phyloP scores from a whole-genome alignment of 2,113 vertebrate genomes.

The Planiliza haematocheilus region DNA sequence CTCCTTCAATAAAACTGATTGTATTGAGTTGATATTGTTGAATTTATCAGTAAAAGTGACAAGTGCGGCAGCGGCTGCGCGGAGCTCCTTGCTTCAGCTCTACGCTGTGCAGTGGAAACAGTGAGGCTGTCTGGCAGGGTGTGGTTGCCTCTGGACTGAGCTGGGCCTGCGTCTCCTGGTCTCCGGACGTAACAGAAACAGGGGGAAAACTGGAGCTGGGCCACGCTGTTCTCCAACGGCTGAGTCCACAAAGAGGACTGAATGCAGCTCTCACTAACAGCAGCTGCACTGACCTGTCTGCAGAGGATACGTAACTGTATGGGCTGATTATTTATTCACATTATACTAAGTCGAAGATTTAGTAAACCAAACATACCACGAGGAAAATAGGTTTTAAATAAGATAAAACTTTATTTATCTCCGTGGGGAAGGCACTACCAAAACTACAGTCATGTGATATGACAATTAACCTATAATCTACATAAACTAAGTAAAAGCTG shows the following conservation, averaged over 20 bases:
- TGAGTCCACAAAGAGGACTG: conserved; percentile 13
- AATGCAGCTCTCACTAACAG: background rate
- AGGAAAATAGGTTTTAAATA: no score
- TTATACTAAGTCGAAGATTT: no score
- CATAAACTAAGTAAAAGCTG: no score
- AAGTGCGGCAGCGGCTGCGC: conserved; percentile 22
- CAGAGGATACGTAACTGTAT: no score
- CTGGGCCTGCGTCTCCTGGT: conserved; percentile 38
- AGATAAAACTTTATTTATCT: no score
- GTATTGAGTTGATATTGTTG: no score
- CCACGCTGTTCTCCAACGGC: conserved; percentile 26
- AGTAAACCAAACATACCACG: no score
- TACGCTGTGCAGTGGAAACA: conserved; percentile 64
- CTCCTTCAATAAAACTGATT: no score
- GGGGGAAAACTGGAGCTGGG: conserved; percentile 47
- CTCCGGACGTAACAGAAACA: conserved; percentile 37
- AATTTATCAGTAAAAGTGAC: conserved; percentile 1
- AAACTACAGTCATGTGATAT: no score
- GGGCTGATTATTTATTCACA: no score
- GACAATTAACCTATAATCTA: no score
- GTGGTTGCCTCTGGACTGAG: conserved; percentile 58
- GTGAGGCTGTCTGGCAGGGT: conserved; percentile 62
- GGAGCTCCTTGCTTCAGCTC: background rate
- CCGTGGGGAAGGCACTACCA: no score
- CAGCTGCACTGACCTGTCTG: background rate